Percentiles rank a stretch among this genome's conserved stretches.
Evolutionary conservation across 2,888 invertebrate genomes (phyloP).

Genomic region (Dorcus parallelipipedus): DNA sequence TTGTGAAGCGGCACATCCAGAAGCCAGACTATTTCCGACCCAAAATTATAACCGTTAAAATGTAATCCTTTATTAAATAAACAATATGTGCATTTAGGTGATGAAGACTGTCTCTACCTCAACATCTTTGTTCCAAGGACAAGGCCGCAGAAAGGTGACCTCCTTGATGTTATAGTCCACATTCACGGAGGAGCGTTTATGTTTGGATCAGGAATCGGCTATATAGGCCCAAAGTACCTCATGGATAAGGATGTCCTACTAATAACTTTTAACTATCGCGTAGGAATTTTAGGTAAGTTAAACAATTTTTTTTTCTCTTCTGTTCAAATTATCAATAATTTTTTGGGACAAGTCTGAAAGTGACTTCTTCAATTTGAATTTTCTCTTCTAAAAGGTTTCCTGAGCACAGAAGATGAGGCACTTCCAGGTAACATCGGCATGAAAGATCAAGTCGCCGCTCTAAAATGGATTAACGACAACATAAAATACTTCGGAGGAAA

Average conservation of each 20-base stretch:
- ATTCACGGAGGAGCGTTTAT: constrained; percentile 65
- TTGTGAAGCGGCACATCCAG: not conserved
- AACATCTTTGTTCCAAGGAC: constrained; percentile 55
- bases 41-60: not conserved
- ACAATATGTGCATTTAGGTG: constrained; percentile 39
- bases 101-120: constrained; percentile 61
- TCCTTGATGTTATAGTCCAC: constrained; percentile 57
- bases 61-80: not conserved
- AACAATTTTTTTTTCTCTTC: not conserved
- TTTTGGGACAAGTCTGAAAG: no score
- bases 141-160: constrained; percentile 1
- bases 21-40: not conserved
- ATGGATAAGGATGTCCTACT: constrained; percentile 62
- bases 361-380: no score
- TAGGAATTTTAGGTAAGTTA: constrained; percentile 60
- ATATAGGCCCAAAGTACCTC: constrained; percentile 52
- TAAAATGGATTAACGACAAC: constrained; percentile 64
- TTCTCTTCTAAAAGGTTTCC: constrained; percentile 54
- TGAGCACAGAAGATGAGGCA: constrained; percentile 64
- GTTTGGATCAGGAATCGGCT: constrained; percentile 57
- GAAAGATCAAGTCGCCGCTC: constrained; percentile 65
- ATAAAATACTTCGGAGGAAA: constrained; percentile 66
- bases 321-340: no score
- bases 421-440: constrained; percentile 66
- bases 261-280: constrained; percentile 63